Percentiles rank a stretch among this genome's conserved stretches.
phyloP scores from a whole-genome alignment of 2,113 vertebrate genomes.

The Puntigrus tetrazona region DNA sequence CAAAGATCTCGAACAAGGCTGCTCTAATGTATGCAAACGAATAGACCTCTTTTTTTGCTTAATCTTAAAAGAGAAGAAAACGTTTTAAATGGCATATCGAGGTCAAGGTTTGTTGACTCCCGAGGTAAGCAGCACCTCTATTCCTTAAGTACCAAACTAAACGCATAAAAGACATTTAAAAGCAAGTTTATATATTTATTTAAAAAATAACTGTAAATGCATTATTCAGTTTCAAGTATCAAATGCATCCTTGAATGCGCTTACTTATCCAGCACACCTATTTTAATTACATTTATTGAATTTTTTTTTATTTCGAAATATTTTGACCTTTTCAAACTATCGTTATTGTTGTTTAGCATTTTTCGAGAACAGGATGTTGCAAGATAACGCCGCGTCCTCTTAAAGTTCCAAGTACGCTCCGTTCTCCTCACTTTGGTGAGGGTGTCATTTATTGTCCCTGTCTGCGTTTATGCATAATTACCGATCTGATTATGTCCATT shows the following conservation, averaged over 20 bases:
- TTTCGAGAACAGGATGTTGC: not conserved
- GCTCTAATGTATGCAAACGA: not conserved
- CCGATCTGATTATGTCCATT: not conserved
- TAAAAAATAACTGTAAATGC: no score
- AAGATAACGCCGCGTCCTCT: not conserved
- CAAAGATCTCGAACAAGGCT: not conserved
- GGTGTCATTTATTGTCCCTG: not conserved
- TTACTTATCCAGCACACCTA: no score
- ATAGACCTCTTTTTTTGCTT: not conserved
- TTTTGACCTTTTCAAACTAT: no score
- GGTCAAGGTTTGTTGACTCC: not conserved
- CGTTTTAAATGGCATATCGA: no score
- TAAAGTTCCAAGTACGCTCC: not conserved
- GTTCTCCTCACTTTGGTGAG: not conserved
- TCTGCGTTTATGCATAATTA: not conserved
- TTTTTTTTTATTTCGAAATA: no score
- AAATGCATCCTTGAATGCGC: no score
- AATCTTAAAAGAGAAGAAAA: not conserved
- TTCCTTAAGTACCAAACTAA: not conserved
- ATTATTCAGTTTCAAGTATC: no score
- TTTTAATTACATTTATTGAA: no score
- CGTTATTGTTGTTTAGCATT: no score
- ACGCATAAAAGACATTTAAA: no score
- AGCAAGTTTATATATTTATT: no score
- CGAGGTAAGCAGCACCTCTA: not conserved